Percentiles rank a stretch among this genome's conserved stretches.
phyloP scores from a whole-genome alignment of 2,888 invertebrate species.

The Spilarctia lutea region DNA sequence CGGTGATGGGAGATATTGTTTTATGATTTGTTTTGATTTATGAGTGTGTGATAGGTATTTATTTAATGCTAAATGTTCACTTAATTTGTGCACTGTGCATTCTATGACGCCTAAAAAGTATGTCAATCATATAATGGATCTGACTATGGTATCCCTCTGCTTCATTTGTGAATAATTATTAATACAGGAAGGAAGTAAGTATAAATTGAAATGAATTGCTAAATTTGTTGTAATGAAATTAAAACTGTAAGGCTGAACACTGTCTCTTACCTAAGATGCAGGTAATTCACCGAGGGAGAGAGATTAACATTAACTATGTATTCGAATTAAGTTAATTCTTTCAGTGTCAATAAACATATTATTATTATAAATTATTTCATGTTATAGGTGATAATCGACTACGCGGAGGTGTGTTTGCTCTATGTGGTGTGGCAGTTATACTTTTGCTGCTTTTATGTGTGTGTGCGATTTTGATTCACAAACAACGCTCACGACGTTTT shows the following conservation, averaged over 20 bases:
- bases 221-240: too few relatives aligned
- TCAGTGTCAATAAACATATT: too few relatives aligned
- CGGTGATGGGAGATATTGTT: too few relatives aligned
- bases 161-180: not conserved
- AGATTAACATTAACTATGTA: too few relatives aligned
- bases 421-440: slow-evolving; percentile 84
- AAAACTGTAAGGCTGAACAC: too few relatives aligned
- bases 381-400: slow-evolving; percentile 78
- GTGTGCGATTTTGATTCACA: slow-evolving; percentile 83
- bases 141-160: not conserved
- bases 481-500: slow-evolving; percentile 62
- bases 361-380: slow-evolving; percentile 17
- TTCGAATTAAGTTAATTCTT: too few relatives aligned
- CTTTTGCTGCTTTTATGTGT: slow-evolving; percentile 81
- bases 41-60: not conserved
- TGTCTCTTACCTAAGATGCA: too few relatives aligned
- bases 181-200: too few relatives aligned
- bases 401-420: slow-evolving; percentile 87
- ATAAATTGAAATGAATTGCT: too few relatives aligned
- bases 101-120: not conserved
- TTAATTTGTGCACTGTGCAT: too few relatives aligned
- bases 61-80: not conserved
- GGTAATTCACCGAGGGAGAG: too few relatives aligned
- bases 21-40: too few relatives aligned
- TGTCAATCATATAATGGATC: not conserved